Evolutionary conservation across 64 coral and sea anemone species (phyloP), one percentile per base, ranked within the genome.

Genomic region (Montipora sp.): DNA sequence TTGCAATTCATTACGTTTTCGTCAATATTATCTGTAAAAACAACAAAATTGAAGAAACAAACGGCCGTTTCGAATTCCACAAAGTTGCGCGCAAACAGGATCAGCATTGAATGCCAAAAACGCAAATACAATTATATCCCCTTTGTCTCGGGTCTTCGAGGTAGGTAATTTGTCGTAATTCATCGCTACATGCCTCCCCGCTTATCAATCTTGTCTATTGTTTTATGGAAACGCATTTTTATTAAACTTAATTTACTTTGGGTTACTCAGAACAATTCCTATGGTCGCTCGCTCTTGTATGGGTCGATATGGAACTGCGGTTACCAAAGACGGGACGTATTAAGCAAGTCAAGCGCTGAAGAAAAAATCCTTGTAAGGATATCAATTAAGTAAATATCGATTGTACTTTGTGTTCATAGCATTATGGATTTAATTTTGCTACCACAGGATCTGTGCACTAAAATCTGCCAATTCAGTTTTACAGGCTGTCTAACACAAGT

Each of bases 201-300:
- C 63, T 70, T 69, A 69, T n/a, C 81, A 11, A 43, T 12, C 24
- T 66, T 68, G 63, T 70, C 44, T 70, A 69, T 70, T 84, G 59
- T 84, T 22, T 21, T 7, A 46, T 5, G 12, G 55, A 3, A 61
- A 10, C 55, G 55, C 51, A 63, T 36, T 65, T 84, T 49, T 27
- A 84, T 84, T 69, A 84, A 84, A 84, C 63, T 68, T 84, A 84
- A 84, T 84, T 84, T 84, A 9, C 44, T 18, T 70, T 70, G 61
- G 81, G 81, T 84, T 60, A 69, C 2, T 45, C 19, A 16, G 15
- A 12, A 84, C 81, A 84, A 84, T 84, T 84, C 5, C 68, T 49
- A 16, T n/a, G 81, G 81, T 84, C 81, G 63, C 43, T 70, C 36
- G 8, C 63, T 48, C 47, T 84, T 84, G 81, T 84, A 48, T 69